These are phyloP conservation scores for Dissostichus mawsoni DNA, from an alignment of 2,113 vertebrate genomes.

Conservation along the genomic window DNA sequence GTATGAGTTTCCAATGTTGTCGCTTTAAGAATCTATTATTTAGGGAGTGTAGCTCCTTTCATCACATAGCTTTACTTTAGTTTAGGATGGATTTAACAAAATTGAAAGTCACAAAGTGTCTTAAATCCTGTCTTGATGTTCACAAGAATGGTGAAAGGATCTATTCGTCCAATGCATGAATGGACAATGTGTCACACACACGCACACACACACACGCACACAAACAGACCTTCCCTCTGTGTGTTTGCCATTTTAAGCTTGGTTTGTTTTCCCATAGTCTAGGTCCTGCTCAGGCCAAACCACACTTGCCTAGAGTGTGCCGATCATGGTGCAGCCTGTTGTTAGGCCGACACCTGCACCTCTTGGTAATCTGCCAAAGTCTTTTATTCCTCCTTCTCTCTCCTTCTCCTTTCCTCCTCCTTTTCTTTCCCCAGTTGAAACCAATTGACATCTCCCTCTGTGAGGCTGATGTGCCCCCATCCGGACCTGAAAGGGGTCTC, in stretches of 20 bases:
- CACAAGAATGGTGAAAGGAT: constrained; percentile 40
- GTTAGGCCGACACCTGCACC: constrained; percentile 80
- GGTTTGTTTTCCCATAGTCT: constrained; percentile 56
- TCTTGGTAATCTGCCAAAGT: constrained; percentile 75
- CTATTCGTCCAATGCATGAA: constrained; percentile 51
- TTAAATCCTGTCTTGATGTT: constrained; percentile 33
- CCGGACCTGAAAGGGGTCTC: constrained; percentile 53
- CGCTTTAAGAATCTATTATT: neutral
- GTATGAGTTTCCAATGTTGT: neutral
- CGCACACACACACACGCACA: constrained; percentile 5
- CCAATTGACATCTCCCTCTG: constrained; percentile 67
- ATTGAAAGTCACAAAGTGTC: constrained; percentile 26
- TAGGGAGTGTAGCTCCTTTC: neutral
- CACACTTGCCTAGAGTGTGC: constrained; percentile 52
- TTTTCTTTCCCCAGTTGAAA: constrained; percentile 56
- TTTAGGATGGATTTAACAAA: neutral
- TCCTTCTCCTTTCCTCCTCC: constrained; percentile 31
- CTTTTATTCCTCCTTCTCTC: constrained; percentile 54
- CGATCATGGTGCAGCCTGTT: constrained; percentile 60
- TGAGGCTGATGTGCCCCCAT: constrained; percentile 47
- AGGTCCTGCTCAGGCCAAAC: constrained; percentile 72
- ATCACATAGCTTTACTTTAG: constrained; percentile 2
- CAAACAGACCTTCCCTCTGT: constrained; percentile 48
- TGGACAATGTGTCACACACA: constrained; percentile 38
- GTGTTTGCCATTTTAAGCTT: constrained; percentile 61